These are phyloP conservation scores for Paradoxurus hermaphroditus DNA, from an alignment of 2,113 vertebrate species.

Conservation along the genomic window DNA sequence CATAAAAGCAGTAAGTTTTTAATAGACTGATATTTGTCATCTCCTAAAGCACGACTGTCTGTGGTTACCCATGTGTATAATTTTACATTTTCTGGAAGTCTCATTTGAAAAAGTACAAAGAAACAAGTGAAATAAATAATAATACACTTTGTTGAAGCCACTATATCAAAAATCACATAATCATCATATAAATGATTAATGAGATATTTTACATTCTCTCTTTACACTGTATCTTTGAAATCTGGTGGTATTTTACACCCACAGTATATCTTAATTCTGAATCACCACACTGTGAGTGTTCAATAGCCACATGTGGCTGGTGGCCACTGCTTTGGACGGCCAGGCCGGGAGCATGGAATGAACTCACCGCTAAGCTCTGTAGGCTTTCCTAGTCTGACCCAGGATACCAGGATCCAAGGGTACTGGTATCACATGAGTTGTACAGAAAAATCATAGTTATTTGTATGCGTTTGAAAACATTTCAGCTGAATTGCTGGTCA, in stretches of 20 bases:
- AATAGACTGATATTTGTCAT: not conserved
- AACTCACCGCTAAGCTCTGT: not conserved
- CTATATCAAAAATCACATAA: not conserved
- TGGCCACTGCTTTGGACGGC: accelerated
- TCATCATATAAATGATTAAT: not conserved
- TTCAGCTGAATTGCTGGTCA: not conserved
- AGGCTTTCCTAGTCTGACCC: not conserved
- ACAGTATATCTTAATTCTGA: not conserved
- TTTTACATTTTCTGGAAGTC: not conserved
- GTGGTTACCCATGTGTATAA: not conserved
- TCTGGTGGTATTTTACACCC: not conserved
- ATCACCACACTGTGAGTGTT: not conserved
- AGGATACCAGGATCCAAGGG: too few relatives aligned
- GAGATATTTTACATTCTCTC: not conserved
- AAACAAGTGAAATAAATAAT: not conserved
- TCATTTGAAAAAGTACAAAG: not conserved
- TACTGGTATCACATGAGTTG: not conserved
- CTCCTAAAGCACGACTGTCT: too few relatives aligned
- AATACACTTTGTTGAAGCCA: not conserved
- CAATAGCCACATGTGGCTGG: too few relatives aligned
- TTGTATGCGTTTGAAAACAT: not conserved
- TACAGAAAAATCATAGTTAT: not conserved
- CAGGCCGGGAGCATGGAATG: not conserved
- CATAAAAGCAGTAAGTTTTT: not conserved
- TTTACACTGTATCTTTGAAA: not conserved